These are phyloP conservation scores for Sapayoa aenigma DNA, from an alignment of 2,113 vertebrate species.

Conservation along the genomic window DNA sequence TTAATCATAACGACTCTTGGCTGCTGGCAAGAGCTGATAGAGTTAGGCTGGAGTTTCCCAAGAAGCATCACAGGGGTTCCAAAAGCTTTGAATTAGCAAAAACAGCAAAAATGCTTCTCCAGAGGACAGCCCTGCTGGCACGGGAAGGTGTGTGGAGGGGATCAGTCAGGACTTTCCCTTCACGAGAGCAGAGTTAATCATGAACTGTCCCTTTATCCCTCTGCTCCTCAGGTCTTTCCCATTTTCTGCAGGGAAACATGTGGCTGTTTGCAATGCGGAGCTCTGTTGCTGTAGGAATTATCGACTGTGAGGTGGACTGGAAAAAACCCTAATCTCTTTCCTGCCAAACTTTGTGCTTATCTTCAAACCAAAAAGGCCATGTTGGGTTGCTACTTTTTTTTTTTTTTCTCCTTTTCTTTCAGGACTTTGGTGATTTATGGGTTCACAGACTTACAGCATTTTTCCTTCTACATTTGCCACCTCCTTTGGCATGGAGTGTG, in stretches of 20 bases:
- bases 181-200: neutral
- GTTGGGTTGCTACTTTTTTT: neutral
- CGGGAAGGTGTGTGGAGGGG: neutral
- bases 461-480: neutral
- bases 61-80: neutral
- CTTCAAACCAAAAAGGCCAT: conserved; percentile 40
- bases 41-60: neutral
- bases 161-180: neutral
- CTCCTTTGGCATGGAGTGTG: neutral
- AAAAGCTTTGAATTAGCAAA: neutral
- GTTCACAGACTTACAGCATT: neutral
- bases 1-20: neutral
- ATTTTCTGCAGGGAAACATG: neutral
- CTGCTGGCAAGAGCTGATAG: conserved; percentile 26
- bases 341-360: conserved; percentile 66
- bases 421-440: conserved; percentile 1
- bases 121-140: neutral
- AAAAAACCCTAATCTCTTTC: conserved; percentile 68
- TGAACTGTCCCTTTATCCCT: fast-evolving
- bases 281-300: conserved; percentile 60
- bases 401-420: neutral
- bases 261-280: neutral
- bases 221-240: neutral
- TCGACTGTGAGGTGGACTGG: neutral
- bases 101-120: neutral